phyloP scores from a whole-genome alignment of 37 sponge, comb jelly and placozoan genomes.

The Haliclona indistincta region DNA sequence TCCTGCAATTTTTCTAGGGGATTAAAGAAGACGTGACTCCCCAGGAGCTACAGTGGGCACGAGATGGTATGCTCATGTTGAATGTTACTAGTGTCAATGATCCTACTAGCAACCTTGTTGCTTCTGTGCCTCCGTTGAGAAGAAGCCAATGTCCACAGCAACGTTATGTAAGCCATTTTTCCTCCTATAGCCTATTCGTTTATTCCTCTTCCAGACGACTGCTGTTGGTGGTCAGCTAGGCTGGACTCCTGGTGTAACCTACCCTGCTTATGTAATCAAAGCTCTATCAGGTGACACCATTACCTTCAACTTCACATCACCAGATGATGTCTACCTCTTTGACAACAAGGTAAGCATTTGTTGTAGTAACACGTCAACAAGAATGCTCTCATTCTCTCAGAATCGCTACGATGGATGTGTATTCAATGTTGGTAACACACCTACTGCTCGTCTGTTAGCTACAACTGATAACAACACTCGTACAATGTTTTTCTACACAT shows the following conservation, averaged over 20 bases:
- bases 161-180: no score
- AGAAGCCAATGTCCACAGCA: no score
- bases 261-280: background rate
- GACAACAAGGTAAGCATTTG: background rate
- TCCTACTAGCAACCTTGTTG: no score
- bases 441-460: background rate
- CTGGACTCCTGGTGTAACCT: background rate
- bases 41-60: no score
- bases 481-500: background rate
- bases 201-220: no score
- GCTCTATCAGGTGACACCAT: background rate
- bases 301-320: background rate
- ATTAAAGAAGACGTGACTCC: no score
- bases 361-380: background rate
- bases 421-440: no score
- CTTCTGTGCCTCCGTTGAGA: no score
- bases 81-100: no score
- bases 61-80: no score
- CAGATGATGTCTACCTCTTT: constrained; percentile 1
- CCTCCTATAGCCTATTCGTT: no score
- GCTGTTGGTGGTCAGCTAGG: background rate
- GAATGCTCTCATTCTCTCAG: background rate
- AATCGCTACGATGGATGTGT: constrained; percentile 13
- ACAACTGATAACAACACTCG: background rate
- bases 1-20: no score